Evolutionary conservation across 2,888 invertebrate genomes (phyloP).

Genomic region (Netelia inedita): DNA sequence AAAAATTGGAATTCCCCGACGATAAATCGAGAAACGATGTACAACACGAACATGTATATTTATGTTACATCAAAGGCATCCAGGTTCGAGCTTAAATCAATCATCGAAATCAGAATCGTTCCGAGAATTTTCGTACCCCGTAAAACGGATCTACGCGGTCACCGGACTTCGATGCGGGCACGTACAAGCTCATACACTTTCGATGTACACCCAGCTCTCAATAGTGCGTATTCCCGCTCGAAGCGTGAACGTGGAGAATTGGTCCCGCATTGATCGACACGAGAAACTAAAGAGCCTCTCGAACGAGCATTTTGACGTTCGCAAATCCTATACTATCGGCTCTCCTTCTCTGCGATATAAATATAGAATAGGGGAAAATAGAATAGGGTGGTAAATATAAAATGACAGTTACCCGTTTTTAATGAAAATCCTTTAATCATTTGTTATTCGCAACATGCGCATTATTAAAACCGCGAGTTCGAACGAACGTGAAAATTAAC

Average conservation of each 20-base stretch:
- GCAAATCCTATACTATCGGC: too few relatives aligned
- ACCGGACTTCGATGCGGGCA: slow-evolving; percentile 34
- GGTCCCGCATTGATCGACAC: too few relatives aligned
- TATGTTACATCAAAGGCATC: slow-evolving; percentile 68
- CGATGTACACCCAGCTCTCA: too few relatives aligned
- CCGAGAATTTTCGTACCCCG: slow-evolving; percentile 54
- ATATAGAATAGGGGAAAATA: too few relatives aligned
- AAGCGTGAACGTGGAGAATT: too few relatives aligned
- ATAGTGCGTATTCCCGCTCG: too few relatives aligned
- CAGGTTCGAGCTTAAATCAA: slow-evolving; percentile 43
- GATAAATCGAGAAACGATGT: slow-evolving; percentile 17
- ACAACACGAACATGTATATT: slow-evolving; percentile 51
- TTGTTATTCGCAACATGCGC: too few relatives aligned
- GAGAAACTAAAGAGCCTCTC: too few relatives aligned
- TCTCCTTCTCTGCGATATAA: too few relatives aligned
- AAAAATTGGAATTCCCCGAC: background rate
- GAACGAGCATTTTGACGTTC: too few relatives aligned
- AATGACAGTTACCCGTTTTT: background rate
- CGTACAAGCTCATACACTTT: background rate
- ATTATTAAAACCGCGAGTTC: too few relatives aligned
- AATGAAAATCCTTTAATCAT: background rate
- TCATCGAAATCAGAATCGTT: slow-evolving; percentile 47
- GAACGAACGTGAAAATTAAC: too few relatives aligned
- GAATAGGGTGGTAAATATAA: background rate
- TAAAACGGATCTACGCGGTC: slow-evolving; percentile 51